Base-by-base conservation (phyloP, 2,113 vertebrate species). In the Oriolus oriolus region DNA sequence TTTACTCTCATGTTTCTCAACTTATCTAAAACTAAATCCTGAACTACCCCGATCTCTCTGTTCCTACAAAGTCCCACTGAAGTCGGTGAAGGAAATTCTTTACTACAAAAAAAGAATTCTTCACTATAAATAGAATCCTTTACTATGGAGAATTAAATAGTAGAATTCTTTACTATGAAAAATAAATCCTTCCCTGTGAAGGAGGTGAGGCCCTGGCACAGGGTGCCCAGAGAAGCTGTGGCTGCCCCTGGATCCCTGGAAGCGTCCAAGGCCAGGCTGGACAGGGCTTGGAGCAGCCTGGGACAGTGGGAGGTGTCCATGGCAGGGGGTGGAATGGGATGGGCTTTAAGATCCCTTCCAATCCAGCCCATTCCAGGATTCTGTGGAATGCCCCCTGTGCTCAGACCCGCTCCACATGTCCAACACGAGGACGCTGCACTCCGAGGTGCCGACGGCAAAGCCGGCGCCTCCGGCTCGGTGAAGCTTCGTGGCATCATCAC, bases 331-430 rank as follows among this genome's bases (percentile, higher is more conserved):
- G 54, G 27, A 8, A 45, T 6, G 30, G n/a, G 64, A 10, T 56
- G 35, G 26, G 35, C 1, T 57, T 23, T 37, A 3, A 18, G 7
- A 8, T n/a, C 23, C 49, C 41, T 44, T 9, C 49, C 59, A 41
- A 20, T 17, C 17, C 52, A 22, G 15, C 8, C 23, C 14, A 49
- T 8, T 10, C 21, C 45, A 61, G 49, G 56, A 41, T 1, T 22
- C 35, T 2, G 0, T 2, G 44, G 56, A 22, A 57, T 0, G 2
- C 8, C 0, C 0, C 1, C 42, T 3, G 16, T 1, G 31, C 33
- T 4, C 10, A 24, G 16, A 37, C 10, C 42, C 10, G 9, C 31
- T 3, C 49, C 39, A 17, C 12, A 3, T 4, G 33, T 3, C 2
- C 49, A 8, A 10, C 17, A 5, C 0, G 4, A 47, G 44, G 28